These are phyloP conservation scores for Lordiphosa mommai DNA, from an alignment of 1,140 invertebrate species.

Conservation along the genomic window DNA sequence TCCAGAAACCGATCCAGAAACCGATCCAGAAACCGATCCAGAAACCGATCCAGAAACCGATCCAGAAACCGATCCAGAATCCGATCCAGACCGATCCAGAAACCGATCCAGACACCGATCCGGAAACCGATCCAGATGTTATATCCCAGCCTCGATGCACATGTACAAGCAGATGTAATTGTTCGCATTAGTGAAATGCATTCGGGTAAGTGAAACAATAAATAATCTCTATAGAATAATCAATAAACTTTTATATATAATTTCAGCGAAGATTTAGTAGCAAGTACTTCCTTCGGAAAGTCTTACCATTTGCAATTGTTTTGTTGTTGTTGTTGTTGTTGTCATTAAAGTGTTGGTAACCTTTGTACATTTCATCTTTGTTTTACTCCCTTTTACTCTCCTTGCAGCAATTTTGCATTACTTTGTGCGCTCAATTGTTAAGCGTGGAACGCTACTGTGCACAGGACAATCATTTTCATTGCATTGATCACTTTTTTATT, in stretches of 20 bases:
- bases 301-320: conserved; percentile 18
- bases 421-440: conserved; percentile 71
- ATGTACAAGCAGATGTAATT: not conserved
- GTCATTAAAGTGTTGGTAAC: conserved; percentile 54
- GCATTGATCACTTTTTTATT: conserved; percentile 77
- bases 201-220: too few species aligned
- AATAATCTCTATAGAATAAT: too few species aligned
- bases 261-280: too few species aligned
- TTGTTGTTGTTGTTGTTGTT: conserved; percentile 14
- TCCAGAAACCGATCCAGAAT: too few species aligned
- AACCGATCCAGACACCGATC: not conserved
- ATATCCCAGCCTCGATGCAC: not conserved
- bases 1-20: not conserved
- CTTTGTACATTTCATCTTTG: conserved; percentile 18
- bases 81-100: too few species aligned
- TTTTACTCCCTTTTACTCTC: conserved; percentile 2
- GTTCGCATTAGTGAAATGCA: too few species aligned
- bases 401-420: conserved; percentile 14
- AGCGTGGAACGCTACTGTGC: conserved; percentile 52
- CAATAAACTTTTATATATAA: too few species aligned
- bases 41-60: too few species aligned
- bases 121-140: not conserved
- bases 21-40: too few species aligned
- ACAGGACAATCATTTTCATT: conserved; percentile 74
- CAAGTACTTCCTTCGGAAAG: not conserved